Conservation (phyloP, 1,140 invertebrate genomes). For the Grapholita molesta region DNA sequence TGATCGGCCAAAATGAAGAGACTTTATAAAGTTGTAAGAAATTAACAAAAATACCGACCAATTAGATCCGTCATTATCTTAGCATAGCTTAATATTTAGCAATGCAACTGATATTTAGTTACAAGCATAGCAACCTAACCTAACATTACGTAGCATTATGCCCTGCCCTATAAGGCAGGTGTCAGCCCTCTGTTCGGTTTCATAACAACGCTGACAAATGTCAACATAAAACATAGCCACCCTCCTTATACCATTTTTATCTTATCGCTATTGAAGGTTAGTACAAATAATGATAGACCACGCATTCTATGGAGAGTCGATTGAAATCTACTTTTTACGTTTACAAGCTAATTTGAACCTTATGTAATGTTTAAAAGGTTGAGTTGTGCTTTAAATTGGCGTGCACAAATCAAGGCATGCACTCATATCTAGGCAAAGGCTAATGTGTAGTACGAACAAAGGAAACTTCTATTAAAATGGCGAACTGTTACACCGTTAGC, state of each 20-base stretch:
- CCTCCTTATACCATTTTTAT: neutral
- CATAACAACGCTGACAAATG: neutral
- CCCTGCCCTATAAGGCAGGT: neutral
- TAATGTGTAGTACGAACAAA: conserved; percentile 30
- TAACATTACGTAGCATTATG: neutral
- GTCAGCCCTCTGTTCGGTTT: neutral
- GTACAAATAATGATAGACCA: conserved; percentile 11
- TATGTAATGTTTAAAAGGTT: neutral
- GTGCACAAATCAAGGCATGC: neutral
- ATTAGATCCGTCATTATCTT: no score
- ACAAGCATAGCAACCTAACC: neutral
- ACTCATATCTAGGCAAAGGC: conserved; percentile 14
- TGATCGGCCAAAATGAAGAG: no score
- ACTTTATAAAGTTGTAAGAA: no score
- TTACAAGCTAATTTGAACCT: neutral
- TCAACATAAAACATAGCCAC: neutral
- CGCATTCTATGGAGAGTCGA: neutral
- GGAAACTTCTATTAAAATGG: conserved; percentile 28
- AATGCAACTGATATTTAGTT: neutral
- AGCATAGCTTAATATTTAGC: neutral
- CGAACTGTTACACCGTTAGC: conserved; percentile 24
- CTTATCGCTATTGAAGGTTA: neutral
- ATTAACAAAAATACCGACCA: no score
- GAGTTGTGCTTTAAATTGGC: neutral
- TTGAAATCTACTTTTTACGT: neutral